Evolutionary conservation across 2,797 vertebrate genomes (phyloP).

Genomic region (Mus caroli): DNA sequence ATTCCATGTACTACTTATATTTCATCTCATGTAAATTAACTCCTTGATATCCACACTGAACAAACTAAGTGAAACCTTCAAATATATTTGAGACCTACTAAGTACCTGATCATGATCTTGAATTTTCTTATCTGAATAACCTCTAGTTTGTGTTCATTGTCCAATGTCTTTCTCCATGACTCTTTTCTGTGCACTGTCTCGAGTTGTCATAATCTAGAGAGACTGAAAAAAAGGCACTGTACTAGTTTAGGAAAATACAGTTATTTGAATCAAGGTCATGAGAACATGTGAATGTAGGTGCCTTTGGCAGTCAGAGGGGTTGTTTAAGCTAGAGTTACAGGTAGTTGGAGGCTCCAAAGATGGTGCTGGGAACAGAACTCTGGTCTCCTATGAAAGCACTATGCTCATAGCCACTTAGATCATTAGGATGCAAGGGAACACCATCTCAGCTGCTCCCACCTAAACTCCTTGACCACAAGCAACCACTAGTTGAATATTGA

Average conservation of each 20-base stretch:
- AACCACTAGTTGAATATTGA: background rate
- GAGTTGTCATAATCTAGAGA: background rate
- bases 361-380: too few relatives aligned
- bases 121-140: background rate
- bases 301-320: background rate
- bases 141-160: background rate
- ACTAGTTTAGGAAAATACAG: background rate
- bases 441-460: background rate
- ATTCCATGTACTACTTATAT: background rate
- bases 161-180: background rate
- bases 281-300: too few relatives aligned
- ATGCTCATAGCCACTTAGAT: background rate
- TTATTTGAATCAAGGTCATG: background rate
- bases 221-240: background rate
- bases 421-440: background rate
- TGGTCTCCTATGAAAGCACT: background rate
- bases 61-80: background rate
- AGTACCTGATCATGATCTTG: background rate
- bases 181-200: background rate
- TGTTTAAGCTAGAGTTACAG: background rate
- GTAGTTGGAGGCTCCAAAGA: background rate
- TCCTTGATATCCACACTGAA: background rate
- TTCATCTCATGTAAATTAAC: background rate
- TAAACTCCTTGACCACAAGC: background rate
- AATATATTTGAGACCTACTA: background rate